These are phyloP conservation scores for Halesus radiatus DNA, from an alignment of 1,140 invertebrate species.

Conservation along the genomic window DNA sequence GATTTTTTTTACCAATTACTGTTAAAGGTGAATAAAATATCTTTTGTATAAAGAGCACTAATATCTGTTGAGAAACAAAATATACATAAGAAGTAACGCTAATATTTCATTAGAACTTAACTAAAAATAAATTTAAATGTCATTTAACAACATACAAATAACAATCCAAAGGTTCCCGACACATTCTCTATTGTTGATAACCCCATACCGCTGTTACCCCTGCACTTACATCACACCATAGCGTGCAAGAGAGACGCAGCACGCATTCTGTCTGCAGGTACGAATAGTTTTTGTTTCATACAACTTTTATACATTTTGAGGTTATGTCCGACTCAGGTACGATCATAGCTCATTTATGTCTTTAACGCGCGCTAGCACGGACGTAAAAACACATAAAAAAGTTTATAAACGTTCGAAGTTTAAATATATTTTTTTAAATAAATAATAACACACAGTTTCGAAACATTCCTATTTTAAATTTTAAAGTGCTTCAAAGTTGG, in stretches of 20 bases:
- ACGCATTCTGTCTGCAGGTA: constrained; percentile 36
- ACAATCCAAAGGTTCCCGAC: neutral
- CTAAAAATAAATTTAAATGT: too few relatives aligned
- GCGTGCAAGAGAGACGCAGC: constrained; percentile 8
- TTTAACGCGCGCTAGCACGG: constrained; percentile 20
- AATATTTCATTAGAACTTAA: too few relatives aligned
- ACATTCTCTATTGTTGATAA: neutral
- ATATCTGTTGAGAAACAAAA: too few relatives aligned
- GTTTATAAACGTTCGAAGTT: neutral
- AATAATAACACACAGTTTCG: neutral
- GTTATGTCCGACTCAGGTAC: constrained; percentile 35
- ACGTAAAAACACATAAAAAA: constrained; percentile 14
- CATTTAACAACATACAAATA: too few relatives aligned
- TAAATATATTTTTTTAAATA: neutral
- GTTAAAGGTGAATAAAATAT: too few relatives aligned
- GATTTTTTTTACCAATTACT: too few relatives aligned
- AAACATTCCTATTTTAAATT: neutral
- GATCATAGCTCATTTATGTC: constrained; percentile 26
- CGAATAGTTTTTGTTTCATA: constrained; percentile 35
- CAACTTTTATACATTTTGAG: constrained; percentile 28
- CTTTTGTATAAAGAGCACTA: too few relatives aligned
- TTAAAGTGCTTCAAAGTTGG: neutral
- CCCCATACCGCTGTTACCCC: neutral
- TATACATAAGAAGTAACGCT: too few relatives aligned
- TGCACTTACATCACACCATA: neutral